Base-by-base conservation (phyloP, 2,888 invertebrate species). In the Meandrusa payeni region DNA sequence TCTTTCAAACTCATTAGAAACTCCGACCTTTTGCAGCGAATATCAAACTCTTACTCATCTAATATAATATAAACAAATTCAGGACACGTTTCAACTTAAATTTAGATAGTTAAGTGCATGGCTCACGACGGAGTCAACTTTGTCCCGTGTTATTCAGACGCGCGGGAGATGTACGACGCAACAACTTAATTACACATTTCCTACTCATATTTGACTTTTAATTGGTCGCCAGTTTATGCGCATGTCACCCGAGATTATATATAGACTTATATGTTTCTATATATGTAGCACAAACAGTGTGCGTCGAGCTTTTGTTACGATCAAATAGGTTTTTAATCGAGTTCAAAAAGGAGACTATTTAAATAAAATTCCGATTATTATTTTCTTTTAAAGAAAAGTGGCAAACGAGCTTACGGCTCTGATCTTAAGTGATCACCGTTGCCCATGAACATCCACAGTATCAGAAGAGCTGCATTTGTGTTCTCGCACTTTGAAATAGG, bases 181-280 rank as follows among this genome's bases (percentile, higher is more conserved):
- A 20, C 29, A 17, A 41, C 36, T 38, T 48, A 48, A 46, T 48
- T 39, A 46, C 34, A 40, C 46, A 39, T 46, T 48, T 46, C 48
- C 48, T 42, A 15, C 17, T 41, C 32, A 46, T 42, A 42, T 48
- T 41, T 42, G 42, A 40, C 48, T 48, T 48, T 48, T 46, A 48
- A 48, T 48, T 46, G 38, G 46, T 46, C 27, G 36, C 7, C 31
- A 28, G 31, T 24, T 37, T 19, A 28, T 29, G 37, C 31, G n/a
- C 9, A 12, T 23, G 34, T 43, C 26, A 5, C 5, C 12, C 13
- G 20, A 13, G 7, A 24, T 20, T 32, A 19, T 5, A 13, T 11
- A 27, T 27, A 12, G 11, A 11, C n/a, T n/a, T n/a, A n/a, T n/a
- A n/a, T n/a, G n/a, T n/a, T n/a, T n/a, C n/a, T n/a, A n/a, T n/a